Evolutionary conservation across 2,113 vertebrate genomes (phyloP).

Genomic region (Propithecus coquereli): DNA sequence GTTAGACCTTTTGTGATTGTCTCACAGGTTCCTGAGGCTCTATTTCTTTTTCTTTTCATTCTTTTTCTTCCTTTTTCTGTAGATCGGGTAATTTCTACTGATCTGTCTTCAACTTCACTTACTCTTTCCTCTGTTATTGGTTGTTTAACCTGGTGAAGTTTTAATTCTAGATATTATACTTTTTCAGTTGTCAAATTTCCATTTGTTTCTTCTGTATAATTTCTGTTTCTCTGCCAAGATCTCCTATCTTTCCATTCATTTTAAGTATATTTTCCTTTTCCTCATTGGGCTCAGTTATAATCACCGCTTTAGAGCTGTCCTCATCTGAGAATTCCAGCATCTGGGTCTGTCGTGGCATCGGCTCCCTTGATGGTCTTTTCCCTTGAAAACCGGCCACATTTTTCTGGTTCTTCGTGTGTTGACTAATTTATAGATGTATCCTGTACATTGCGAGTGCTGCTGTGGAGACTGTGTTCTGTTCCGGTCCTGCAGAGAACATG

Average conservation of each 20-base stretch:
- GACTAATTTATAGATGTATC: background rate
- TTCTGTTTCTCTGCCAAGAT: background rate
- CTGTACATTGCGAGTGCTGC: background rate
- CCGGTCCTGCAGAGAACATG: background rate
- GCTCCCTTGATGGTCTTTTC: background rate
- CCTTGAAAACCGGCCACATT: background rate
- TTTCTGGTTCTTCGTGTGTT: background rate
- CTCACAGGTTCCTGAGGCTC: background rate
- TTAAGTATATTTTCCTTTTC: background rate
- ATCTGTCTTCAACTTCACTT: background rate
- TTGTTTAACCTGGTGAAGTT: background rate
- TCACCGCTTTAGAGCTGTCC: background rate
- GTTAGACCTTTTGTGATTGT: background rate
- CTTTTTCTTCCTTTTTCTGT: background rate
- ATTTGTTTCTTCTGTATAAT: background rate
- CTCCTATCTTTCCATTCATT: background rate
- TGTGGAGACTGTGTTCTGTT: background rate
- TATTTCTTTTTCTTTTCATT: background rate
- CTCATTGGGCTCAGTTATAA: background rate
- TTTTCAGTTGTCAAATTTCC: background rate
- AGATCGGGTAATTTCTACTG: background rate
- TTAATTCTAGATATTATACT: background rate
- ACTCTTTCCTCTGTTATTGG: background rate
- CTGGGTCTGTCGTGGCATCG: background rate
- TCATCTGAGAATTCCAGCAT: background rate